phyloP scores from a whole-genome alignment of 35 echinoderm and acorn worm species.

The Holothuria glaberrima region DNA sequence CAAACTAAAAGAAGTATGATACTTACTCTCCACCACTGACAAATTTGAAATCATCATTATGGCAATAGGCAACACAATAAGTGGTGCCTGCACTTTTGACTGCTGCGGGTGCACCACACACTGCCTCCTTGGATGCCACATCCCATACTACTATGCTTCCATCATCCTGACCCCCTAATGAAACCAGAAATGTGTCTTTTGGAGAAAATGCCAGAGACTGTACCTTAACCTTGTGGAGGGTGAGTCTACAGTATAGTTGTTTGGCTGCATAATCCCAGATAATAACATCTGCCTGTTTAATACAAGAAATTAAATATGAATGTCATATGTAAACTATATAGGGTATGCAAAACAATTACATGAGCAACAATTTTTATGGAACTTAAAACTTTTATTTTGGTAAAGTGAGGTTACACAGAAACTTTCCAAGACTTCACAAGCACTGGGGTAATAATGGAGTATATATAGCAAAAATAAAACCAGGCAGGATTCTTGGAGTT shows the following conservation, averaged over 20 bases:
- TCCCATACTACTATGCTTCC: constrained; percentile 94
- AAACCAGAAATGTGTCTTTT: constrained; percentile 84
- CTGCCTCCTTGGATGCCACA: constrained; percentile 76
- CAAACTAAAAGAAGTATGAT: background rate
- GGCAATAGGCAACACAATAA: constrained; percentile 80
- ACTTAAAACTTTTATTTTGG: too few relatives aligned
- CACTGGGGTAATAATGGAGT: too few relatives aligned
- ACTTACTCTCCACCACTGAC: constrained; percentile 98
- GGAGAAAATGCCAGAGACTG: constrained; percentile 92
- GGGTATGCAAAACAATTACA: too few relatives aligned
- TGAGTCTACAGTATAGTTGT: constrained; percentile 64
- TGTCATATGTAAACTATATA: background rate
- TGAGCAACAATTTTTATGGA: background rate
- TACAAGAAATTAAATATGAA: background rate
- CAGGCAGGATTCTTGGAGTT: too few relatives aligned
- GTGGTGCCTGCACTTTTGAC: constrained; percentile 87
- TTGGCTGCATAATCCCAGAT: constrained; percentile 87
- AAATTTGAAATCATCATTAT: constrained; percentile 81
- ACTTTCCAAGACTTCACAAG: too few relatives aligned
- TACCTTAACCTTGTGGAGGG: constrained; percentile 99
- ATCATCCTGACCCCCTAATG: constrained; percentile 93
- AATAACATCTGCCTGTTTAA: constrained; percentile 82
- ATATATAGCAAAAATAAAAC: too few relatives aligned
- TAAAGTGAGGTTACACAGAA: too few relatives aligned
- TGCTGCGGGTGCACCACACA: constrained; percentile 89